A percentile compares a stretch with the other conserved stretches of the same genome.
Evolutionary conservation across 2,113 vertebrate species (phyloP).

Genomic region (Mesoclemmys tuberculata): DNA sequence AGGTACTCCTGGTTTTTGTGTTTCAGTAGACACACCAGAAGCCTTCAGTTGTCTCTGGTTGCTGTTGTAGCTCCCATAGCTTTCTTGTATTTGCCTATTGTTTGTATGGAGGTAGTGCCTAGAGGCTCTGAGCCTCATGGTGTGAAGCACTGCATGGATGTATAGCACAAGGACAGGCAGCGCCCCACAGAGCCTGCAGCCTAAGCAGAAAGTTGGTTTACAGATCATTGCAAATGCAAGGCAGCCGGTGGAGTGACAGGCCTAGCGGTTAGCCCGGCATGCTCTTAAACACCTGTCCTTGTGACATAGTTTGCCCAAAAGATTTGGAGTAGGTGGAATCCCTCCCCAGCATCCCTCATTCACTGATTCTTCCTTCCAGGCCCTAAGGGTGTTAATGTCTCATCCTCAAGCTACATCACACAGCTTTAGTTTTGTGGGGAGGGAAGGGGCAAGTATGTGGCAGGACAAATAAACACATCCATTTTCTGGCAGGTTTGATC

Average conservation of each 20-base stretch:
- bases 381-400: fast-evolving
- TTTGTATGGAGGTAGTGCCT: background rate
- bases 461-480: background rate
- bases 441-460: background rate
- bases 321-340: background rate
- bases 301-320: background rate
- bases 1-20: background rate
- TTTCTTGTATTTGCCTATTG: background rate
- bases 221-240: background rate
- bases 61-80: background rate
- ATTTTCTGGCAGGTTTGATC: background rate
- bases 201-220: background rate
- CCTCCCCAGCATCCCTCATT: background rate
- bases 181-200: background rate
- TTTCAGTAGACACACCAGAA: background rate
- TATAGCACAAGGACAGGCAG: background rate
- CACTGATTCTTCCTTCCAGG: background rate
- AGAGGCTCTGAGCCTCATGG: background rate
- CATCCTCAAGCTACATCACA: background rate
- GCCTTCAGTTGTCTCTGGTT: background rate
- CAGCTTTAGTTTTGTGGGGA: fast-evolving
- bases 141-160: background rate
- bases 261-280: background rate
- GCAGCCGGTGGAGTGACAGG: background rate
- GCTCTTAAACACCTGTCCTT: fast-evolving